Percentiles rank a stretch among this genome's conserved stretches.
Conservation (phyloP, 2,888 invertebrate species). For the Drosophila fulvimacula region DNA sequence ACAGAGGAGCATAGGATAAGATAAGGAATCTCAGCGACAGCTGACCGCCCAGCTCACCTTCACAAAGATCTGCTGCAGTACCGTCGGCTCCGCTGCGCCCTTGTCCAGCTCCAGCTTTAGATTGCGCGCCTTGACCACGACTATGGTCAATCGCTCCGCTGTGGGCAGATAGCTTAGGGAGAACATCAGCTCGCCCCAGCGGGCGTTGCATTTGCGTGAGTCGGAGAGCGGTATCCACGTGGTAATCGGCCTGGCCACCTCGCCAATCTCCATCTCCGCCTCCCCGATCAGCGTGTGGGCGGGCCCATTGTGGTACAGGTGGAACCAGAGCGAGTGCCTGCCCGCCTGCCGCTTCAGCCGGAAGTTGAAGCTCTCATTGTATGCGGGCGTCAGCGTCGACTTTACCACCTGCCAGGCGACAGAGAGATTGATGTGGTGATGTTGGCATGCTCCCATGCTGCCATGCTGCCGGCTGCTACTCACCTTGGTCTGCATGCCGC, state of each 20-base stretch:
- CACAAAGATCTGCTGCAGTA: slow-evolving; percentile 90
- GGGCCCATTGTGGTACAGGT: slow-evolving; percentile 88
- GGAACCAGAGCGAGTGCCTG: slow-evolving; percentile 88
- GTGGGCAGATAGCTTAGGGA: slow-evolving; percentile 93
- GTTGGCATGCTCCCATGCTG: no score
- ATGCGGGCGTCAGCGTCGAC: slow-evolving; percentile 89
- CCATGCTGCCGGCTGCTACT: no score
- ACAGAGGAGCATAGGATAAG: neutral
- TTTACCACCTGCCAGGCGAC: slow-evolving; percentile 88
- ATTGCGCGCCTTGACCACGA: slow-evolving; percentile 90
- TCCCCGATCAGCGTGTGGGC: slow-evolving; percentile 88
- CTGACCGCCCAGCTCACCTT: slow-evolving; percentile 86
- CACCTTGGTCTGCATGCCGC: slow-evolving; percentile 89
- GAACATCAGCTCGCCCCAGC: slow-evolving; percentile 92
- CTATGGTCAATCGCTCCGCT: slow-evolving; percentile 90
- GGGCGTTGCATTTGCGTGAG: slow-evolving; percentile 88
- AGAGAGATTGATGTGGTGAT: no score
- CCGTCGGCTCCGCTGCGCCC: slow-evolving; percentile 5
- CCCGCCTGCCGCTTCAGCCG: slow-evolving; percentile 87
- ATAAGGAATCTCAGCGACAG: no score
- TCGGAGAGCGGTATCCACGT: slow-evolving; percentile 92
- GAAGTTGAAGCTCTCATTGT: slow-evolving; percentile 91
- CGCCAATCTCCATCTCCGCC: slow-evolving; percentile 88
- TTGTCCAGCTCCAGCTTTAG: slow-evolving; percentile 86
- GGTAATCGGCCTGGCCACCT: slow-evolving; percentile 89